A percentile compares a stretch with the other conserved stretches of the same genome.
Conservation (phyloP, 1,140 invertebrate species). For the Drosophila repleta region DNA sequence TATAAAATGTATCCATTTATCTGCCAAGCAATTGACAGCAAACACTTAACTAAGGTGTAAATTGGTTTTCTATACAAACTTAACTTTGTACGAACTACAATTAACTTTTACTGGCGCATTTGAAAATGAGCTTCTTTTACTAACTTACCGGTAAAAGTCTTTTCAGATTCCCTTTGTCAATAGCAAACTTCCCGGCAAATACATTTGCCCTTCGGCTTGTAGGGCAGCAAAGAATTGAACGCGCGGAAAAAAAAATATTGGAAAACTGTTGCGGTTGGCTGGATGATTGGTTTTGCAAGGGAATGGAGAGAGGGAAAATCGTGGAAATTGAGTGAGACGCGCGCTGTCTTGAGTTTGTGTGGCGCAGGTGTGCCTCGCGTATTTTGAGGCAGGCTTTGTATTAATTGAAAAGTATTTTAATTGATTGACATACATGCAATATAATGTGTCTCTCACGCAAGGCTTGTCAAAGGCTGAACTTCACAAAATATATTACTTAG, state of each 20-base stretch:
- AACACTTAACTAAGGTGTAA: neutral
- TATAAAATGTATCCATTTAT: too few species aligned
- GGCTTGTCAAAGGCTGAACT: neutral
- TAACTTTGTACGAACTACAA: neutral
- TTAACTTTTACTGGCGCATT: neutral
- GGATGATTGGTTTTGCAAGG: slow-evolving; percentile 1
- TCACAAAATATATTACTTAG: too few species aligned
- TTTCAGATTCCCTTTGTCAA: neutral
- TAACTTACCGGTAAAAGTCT: too few species aligned
- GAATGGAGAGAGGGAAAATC: neutral
- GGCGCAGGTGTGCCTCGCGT: slow-evolving; percentile 20
- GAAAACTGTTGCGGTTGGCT: slow-evolving; percentile 20
- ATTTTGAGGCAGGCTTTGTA: slow-evolving; percentile 4
- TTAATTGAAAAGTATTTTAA: slow-evolving; percentile 42
- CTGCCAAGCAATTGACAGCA: too few species aligned
- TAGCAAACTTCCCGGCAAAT: slow-evolving; percentile 1
- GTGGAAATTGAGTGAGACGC: slow-evolving; percentile 10
- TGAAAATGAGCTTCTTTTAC: neutral
- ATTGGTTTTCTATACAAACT: neutral
- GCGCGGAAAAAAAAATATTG: slow-evolving; percentile 2
- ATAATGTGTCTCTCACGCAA: neutral
- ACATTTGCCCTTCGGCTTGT: neutral
- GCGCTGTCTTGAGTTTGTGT: neutral
- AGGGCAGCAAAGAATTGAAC: neutral
- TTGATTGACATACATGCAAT: slow-evolving; percentile 34